Percentiles rank a stretch among this genome's conserved stretches.
These are phyloP conservation scores for Larimichthys crocea DNA, from an alignment of 2,113 vertebrate species.

Conservation along the genomic window DNA sequence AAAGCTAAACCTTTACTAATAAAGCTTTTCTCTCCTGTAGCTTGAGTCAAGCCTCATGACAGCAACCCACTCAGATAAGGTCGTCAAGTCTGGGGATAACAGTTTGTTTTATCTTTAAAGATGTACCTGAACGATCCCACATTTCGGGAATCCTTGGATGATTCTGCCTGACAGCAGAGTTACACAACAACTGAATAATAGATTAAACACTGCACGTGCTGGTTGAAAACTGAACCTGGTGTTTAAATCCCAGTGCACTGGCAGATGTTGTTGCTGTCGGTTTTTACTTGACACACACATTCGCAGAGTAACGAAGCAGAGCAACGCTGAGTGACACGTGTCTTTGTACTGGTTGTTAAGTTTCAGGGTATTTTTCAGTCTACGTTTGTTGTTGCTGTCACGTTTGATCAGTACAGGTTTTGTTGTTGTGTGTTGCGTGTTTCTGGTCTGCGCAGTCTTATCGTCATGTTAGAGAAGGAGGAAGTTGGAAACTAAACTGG, in stretches of 20 bases:
- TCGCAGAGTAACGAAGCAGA: conserved; percentile 20
- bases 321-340: conserved; percentile 2
- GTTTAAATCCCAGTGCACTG: conserved; percentile 25
- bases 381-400: not conserved
- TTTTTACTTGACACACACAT: conserved; percentile 17
- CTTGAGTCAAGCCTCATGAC: not conserved
- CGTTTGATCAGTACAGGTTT: not conserved
- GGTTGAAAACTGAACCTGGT: conserved; percentile 26
- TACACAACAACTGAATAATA: conserved; percentile 55
- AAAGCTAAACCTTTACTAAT: not conserved
- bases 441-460: not conserved
- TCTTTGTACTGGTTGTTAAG: conserved; percentile 33
- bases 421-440: not conserved
- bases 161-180: conserved; percentile 44
- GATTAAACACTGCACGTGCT: conserved; percentile 34
- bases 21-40: not conserved
- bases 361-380: not conserved
- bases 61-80: not conserved
- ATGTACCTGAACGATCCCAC: conserved; percentile 8
- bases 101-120: conserved; percentile 3
- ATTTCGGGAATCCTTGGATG: conserved; percentile 23
- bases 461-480: not conserved
- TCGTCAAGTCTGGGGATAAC: not conserved
- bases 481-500: conserved; percentile 25
- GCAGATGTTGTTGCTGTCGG: conserved; percentile 33